Conservation (phyloP, 2,797 vertebrate species). For the Bovichtus variegatus region DNA sequence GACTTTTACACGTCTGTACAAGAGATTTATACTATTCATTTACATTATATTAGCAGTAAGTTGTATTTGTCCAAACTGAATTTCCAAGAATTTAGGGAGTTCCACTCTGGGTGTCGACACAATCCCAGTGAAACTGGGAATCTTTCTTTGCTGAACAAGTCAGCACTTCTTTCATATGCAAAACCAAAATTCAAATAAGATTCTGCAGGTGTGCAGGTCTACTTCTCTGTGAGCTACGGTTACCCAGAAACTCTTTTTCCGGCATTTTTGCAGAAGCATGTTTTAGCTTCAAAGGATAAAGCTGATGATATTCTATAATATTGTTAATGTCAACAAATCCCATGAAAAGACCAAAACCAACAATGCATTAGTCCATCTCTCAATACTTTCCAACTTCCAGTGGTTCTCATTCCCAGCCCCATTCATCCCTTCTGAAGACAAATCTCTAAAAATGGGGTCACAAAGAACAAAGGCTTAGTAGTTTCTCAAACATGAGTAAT, state of each 20-base stretch:
- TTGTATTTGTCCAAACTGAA: neutral
- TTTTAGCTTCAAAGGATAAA: slow-evolving; percentile 18
- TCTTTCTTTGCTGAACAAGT: neutral
- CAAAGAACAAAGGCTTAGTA: neutral
- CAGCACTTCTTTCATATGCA: neutral
- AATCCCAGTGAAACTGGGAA: neutral
- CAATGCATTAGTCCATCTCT: rapidly evolving
- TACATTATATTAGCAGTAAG: too few relatives aligned
- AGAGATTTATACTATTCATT: neutral
- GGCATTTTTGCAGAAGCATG: slow-evolving; percentile 35
- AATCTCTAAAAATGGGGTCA: neutral
- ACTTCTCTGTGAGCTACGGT: neutral
- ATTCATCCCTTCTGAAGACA: neutral
- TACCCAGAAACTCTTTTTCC: neutral
- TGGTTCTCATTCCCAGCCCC: neutral
- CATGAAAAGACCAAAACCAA: slow-evolving; percentile 17
- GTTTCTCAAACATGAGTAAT: neutral
- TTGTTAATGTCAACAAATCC: neutral
- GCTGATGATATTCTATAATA: slow-evolving; percentile 8
- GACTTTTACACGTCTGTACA: neutral
- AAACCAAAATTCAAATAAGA: slow-evolving; percentile 7
- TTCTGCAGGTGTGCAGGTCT: neutral
- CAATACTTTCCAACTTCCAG: neutral
- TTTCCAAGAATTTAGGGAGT: neutral
- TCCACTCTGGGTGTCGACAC: neutral